Evolutionary conservation across 2,797 vertebrate species (phyloP), one percentile per base, ranked within the genome.

Genomic region (Tinamus major): DNA sequence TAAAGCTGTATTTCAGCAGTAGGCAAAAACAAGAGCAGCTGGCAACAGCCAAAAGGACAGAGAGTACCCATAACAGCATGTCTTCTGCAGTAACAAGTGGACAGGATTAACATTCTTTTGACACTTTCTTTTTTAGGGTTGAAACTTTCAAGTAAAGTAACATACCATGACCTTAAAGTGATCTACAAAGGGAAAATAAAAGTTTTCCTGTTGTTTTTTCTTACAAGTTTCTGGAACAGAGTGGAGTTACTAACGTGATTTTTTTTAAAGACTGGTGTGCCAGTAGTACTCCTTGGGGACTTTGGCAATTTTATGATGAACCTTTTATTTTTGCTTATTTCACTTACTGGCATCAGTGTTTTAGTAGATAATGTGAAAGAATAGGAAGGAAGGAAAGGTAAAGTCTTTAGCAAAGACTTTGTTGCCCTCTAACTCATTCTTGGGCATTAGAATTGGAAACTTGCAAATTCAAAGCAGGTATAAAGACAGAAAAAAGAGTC

Each of bases 161-260:
- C 31, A 41, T 48, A 51, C 6, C 11, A 61, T 85, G 35, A 79
- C 27, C 33, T 79, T 67, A 71, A 76, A 79, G 42, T 72, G 59
- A 88, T 79, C 72, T 91, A 63, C 68, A 84, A 76, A 77, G 11
- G 42, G 39, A 84, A 88, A 93, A 39, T 8, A 84, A 77, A 13
- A 79, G 6, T 42, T 78, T 79, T 90, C 79, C 35, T 65, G 51
- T 6, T 48, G 14, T 49, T 68, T 49, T 35, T 68, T 23, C 61
- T 80, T 1, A 0, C n/a, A 59, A 72, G 26, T 31, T 62, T 92
- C 29, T 79, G 74, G 12, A 87, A 83, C 23, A 27, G 7, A 82
- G 15, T 64, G 9, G 21, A 72, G 59, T 51, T 65, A 26, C 62
- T 37, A 80, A 2, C 29, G 10, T 13, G 42, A 15, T 21, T 61